phyloP scores from a whole-genome alignment of 2,113 vertebrate species.

The Apistogramma diplotaenia region DNA sequence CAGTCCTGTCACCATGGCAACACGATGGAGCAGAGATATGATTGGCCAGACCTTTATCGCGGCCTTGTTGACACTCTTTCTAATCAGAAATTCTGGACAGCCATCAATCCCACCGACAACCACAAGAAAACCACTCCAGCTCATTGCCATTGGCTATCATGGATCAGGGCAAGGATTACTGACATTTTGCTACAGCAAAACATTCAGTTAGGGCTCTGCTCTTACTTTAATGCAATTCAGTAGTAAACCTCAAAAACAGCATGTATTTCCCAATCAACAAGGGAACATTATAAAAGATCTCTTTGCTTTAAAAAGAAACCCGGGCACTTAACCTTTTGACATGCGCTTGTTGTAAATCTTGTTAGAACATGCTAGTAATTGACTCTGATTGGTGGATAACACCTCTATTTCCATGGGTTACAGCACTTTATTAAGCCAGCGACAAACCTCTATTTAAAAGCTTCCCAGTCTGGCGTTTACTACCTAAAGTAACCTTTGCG shows the following conservation, averaged over 20 bases:
- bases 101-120: conserved; percentile 31
- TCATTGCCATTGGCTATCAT: conserved; percentile 75
- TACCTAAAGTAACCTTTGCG: conserved; percentile 80
- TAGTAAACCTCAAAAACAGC: conserved; percentile 21
- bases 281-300: conserved; percentile 15
- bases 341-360: conserved; percentile 11
- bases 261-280: conserved; percentile 5
- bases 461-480: conserved; percentile 77
- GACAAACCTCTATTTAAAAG: conserved; percentile 76
- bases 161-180: conserved; percentile 52
- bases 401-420: conserved; percentile 72
- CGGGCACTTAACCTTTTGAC: conserved; percentile 38
- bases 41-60: conserved; percentile 81
- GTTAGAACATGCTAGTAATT: conserved; percentile 42
- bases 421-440: conserved; percentile 70
- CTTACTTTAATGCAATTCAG: conserved; percentile 14
- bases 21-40: conserved; percentile 79
- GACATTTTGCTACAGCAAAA: conserved; percentile 39
- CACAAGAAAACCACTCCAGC: conserved; percentile 71
- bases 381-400: conserved; percentile 44
- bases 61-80: conserved; percentile 81
- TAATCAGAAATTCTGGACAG: conserved; percentile 86
- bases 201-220: neutral
- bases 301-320: neutral
- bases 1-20: conserved; percentile 88